Conservation (phyloP, 2,113 vertebrate genomes). For the Sterrhoptilus dennistouni region DNA sequence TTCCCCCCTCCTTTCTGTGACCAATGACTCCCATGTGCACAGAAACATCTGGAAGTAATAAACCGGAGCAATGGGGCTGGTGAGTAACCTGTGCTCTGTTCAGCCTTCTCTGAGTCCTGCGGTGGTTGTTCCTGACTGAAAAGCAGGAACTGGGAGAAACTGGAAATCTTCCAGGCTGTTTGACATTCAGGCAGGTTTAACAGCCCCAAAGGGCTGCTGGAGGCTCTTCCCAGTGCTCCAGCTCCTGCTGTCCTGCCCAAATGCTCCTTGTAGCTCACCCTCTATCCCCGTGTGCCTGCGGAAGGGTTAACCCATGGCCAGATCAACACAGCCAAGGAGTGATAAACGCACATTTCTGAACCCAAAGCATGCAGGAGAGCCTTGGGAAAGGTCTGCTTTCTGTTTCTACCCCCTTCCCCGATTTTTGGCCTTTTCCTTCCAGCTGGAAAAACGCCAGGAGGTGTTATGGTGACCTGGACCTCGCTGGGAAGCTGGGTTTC, state of each 20-base stretch:
- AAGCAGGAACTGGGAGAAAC: neutral
- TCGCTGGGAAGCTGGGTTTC: neutral
- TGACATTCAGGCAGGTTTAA: neutral
- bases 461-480: rapidly evolving
- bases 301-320: neutral
- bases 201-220: neutral
- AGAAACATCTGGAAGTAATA: slow-evolving; percentile 13
- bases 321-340: rapidly evolving
- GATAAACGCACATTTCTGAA: neutral
- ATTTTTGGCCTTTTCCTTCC: neutral
- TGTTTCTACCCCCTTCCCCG: neutral
- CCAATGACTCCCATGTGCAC: neutral
- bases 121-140: neutral
- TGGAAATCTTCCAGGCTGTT: neutral
- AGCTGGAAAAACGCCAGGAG: neutral
- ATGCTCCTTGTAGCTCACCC: neutral
- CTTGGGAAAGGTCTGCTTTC: neutral
- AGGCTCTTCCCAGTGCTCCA: neutral
- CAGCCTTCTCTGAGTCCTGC: rapidly evolving
- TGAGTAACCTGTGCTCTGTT: neutral
- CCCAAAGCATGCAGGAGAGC: neutral
- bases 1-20: neutral
- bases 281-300: rapidly evolving
- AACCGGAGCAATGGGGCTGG: neutral
- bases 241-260: neutral